phyloP scores from a whole-genome alignment of 2,888 invertebrate species.

The Drepanosiphum platanoidis region DNA sequence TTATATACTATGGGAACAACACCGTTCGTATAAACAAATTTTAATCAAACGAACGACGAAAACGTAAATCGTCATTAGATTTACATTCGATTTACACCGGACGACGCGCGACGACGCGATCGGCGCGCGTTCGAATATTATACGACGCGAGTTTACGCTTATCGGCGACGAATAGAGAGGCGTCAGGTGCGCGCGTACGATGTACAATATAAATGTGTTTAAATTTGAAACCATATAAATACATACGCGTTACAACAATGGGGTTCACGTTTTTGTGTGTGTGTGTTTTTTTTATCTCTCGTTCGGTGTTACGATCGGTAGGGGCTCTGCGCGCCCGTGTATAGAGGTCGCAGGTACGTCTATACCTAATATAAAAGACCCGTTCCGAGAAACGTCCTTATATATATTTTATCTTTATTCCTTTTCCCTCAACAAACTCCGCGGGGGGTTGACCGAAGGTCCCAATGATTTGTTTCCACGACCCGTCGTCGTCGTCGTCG shows the following conservation, averaged over 20 bases:
- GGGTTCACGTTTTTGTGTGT: background rate
- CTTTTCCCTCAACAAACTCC: constrained; percentile 37
- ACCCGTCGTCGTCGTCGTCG: too few relatives aligned
- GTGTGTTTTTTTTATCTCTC: constrained; percentile 20
- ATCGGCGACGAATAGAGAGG: background rate
- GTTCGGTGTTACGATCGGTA: constrained; percentile 11
- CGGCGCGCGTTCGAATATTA: too few relatives aligned
- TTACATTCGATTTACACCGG: too few relatives aligned
- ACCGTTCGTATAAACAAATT: too few relatives aligned
- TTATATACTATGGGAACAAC: too few relatives aligned
- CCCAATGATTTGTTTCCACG: constrained; percentile 42
- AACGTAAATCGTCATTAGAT: too few relatives aligned
- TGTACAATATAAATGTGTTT: background rate
- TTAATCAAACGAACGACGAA: too few relatives aligned
- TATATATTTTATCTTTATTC: too few relatives aligned
- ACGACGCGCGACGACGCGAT: too few relatives aligned
- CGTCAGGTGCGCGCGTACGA: background rate
- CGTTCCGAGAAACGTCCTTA: constrained; percentile 28
- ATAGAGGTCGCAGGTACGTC: too few relatives aligned
- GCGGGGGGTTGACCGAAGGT: constrained; percentile 25
- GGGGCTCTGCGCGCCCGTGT: too few relatives aligned
- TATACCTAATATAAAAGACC: constrained; percentile 19
- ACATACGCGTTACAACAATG: background rate
- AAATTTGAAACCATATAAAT: constrained; percentile 1
- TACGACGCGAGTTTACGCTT: too few relatives aligned